These are phyloP conservation scores for Pampus argenteus DNA, from an alignment of 2,797 vertebrate species.

Conservation along the genomic window DNA sequence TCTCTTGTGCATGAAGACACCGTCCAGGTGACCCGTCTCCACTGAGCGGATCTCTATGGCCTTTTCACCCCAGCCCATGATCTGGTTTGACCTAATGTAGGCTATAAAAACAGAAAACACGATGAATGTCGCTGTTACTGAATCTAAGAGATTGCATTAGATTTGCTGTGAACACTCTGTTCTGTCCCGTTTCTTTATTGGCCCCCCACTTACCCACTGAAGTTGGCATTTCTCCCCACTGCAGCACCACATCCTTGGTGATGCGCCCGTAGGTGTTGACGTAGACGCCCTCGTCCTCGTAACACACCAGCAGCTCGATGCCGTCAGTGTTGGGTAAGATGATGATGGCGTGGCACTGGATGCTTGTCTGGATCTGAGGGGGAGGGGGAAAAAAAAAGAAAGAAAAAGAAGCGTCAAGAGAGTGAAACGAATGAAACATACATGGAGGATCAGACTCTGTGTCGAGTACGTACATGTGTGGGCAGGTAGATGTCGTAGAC, in stretches of 20 bases:
- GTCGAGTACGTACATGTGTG: slow-evolving; percentile 72
- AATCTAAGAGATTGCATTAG: too few relatives aligned
- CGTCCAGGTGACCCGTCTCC: slow-evolving; percentile 93
- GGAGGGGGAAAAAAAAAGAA: accelerated
- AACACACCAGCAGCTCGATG: slow-evolving; percentile 94
- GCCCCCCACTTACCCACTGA: slow-evolving; percentile 92
- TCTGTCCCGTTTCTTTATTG: neutral
- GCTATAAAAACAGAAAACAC: slow-evolving; percentile 71
- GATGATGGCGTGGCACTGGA: slow-evolving; percentile 93
- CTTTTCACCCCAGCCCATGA: slow-evolving; percentile 97
- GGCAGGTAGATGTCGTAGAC: slow-evolving; percentile 94
- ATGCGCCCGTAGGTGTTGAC: slow-evolving; percentile 95
- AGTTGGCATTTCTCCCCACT: slow-evolving; percentile 96
- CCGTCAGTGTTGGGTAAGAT: slow-evolving; percentile 92
- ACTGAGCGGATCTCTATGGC: slow-evolving; percentile 95
- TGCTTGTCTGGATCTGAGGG: slow-evolving; percentile 90
- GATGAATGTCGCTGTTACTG: too few relatives aligned
- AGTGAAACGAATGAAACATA: accelerated
- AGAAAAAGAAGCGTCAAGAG: neutral
- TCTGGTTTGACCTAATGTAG: slow-evolving; percentile 97
- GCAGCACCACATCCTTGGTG: slow-evolving; percentile 94
- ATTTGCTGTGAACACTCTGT: neutral
- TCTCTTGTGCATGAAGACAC: slow-evolving; percentile 96
- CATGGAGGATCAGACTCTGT: accelerated
- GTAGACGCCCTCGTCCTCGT: slow-evolving; percentile 94